Evolutionary conservation across 2,888 invertebrate species (phyloP).

Genomic region (Drosophila suboccidentalis): DNA sequence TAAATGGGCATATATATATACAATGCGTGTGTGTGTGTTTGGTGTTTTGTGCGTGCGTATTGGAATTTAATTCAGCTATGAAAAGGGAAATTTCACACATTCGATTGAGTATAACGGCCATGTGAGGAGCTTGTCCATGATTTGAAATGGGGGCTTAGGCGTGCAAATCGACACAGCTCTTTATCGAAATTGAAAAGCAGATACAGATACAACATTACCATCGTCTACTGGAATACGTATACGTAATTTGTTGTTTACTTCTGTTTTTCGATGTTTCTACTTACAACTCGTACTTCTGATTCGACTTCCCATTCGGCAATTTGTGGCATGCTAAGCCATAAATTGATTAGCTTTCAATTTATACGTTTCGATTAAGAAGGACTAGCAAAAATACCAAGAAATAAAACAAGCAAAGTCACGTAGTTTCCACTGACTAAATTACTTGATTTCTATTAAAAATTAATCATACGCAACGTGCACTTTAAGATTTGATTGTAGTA

Average conservation of each 20-base stretch:
- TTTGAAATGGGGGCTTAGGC: conserved; percentile 53
- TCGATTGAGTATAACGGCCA: conserved; percentile 53
- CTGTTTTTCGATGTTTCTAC: conserved; percentile 9
- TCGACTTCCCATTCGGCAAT: conserved; percentile 45
- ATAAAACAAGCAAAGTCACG: conserved; percentile 47
- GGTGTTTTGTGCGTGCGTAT: conserved; percentile 34
- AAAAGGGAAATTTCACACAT: conserved; percentile 66
- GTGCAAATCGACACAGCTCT: conserved; percentile 35
- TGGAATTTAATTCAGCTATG: conserved; percentile 74
- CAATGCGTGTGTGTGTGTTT: background rate
- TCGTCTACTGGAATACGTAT: background rate
- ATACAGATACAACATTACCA: conserved; percentile 18
- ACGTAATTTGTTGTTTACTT: conserved; percentile 48
- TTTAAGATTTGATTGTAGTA: background rate
- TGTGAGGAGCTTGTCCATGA: conserved; percentile 29
- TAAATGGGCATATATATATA: conserved; percentile 1
- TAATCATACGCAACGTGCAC: conserved; percentile 40
- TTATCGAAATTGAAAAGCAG: conserved; percentile 68
- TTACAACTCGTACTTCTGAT: conserved; percentile 1
- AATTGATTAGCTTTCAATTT: conserved; percentile 73
- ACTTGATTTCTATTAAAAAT: conserved; percentile 43
- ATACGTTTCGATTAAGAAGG: conserved; percentile 47
- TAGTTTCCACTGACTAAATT: conserved; percentile 35
- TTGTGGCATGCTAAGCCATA: conserved; percentile 62
- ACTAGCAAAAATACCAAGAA: background rate